A percentile compares a stretch with the other conserved stretches of the same genome.
Evolutionary conservation across 2,797 vertebrate genomes (phyloP).

Genomic region (Vireo griseus): DNA sequence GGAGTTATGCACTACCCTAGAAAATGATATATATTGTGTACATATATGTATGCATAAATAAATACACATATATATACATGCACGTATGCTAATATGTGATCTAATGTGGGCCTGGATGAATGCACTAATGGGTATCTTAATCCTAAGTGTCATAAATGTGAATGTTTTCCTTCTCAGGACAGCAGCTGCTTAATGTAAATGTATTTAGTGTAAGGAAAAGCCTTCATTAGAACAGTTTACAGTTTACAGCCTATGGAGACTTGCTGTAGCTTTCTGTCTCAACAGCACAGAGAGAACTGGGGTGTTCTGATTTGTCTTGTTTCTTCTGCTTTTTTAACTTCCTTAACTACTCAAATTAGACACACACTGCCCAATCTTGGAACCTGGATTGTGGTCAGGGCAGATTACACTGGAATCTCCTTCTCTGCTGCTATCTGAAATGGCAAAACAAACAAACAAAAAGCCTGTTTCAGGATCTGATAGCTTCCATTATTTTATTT

Average conservation of each 20-base stretch:
- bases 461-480: background rate
- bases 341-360: constrained; percentile 2
- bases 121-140: background rate
- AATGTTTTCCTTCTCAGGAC: background rate
- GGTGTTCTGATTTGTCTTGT: background rate
- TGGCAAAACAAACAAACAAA: background rate
- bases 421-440: constrained; percentile 19
- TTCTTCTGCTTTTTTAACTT: constrained; percentile 13
- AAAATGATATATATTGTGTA: background rate
- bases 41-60: background rate
- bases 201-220: background rate
- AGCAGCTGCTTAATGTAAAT: background rate
- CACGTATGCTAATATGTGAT: background rate
- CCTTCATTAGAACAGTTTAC: background rate
- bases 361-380: background rate
- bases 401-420: background rate
- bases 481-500: background rate
- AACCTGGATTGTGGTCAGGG: background rate
- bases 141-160: background rate
- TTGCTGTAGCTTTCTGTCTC: background rate
- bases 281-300: background rate
- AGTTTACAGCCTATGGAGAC: background rate
- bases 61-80: no score
- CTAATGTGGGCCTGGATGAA: background rate
- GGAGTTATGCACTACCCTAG: background rate